These are phyloP conservation scores for Danio rerio DNA, from an alignment of 2,113 vertebrate species.

Conservation along the genomic window GRCz12tu NC_133194.1:28424501-28425000, in stretches of 20 bases:
- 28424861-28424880: conserved; percentile 40
- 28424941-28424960: conserved; percentile 26
- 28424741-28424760: conserved; percentile 28
- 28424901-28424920: conserved; percentile 31
- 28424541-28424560: background rate
- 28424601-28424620: background rate
- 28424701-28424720: background rate
- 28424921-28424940: conserved; percentile 46
- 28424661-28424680: background rate
- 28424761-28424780: conserved; percentile 44
- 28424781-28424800: conserved; percentile 54
- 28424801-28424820: conserved; percentile 41
- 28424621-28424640: no score
- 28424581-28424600: background rate
- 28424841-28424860: conserved; percentile 52
- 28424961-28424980: background rate
- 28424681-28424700: background rate
- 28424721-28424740: conserved; percentile 39
- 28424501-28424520: background rate
- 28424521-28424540: background rate
- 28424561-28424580: no score
- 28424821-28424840: conserved; percentile 40
- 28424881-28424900: conserved; percentile 21
- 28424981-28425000: background rate
- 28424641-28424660: background rate